Evolutionary conservation across 37 sponge, comb jelly and placozoan genomes (phyloP), one percentile per base, ranked within the genome.

Genomic region (Halichondria panicea): DNA sequence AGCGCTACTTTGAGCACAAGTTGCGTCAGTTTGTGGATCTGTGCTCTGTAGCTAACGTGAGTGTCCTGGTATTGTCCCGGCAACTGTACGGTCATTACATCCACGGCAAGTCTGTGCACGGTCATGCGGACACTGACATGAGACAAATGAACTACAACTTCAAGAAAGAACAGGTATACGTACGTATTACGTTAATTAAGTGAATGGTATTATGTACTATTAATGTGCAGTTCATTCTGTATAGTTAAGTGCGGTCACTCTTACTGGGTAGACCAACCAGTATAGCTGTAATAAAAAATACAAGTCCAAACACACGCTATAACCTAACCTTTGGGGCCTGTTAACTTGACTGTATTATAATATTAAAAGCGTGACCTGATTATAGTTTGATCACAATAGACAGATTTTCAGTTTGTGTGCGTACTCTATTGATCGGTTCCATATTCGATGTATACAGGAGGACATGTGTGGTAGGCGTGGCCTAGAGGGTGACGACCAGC

Each of bases 121-220:
- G 98, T 2, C 78, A 81, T 39, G 98, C 98, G 34, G 98, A 97
- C 65, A 88, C 93, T 8, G 76, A 89, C 81, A 89, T 97, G 95
- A 88, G 70, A 37, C 88, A 89, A 41, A 92, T 97, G 81, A 77
- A 58, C 54, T 25, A 64, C 6, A 78, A 87, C 53, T 71, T 97
- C 22, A 81, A 68, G 41, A 92, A 92, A 31, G 95, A 97, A 76
- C 80, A 84, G 84, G 92, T 82, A 57, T 50, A 39, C 35, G 28
- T 7, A 22, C 22, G n/a, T n/a, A n/a, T n/a, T n/a, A n/a, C n/a
- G n/a, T n/a, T n/a, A n/a, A n/a, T n/a, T n/a, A n/a, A n/a, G n/a
- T n/a, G n/a, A n/a, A n/a, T n/a, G 11, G n/a, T n/a, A n/a, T n/a
- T n/a, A n/a, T n/a, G n/a, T n/a, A n/a, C n/a, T n/a, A n/a, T n/a